phyloP scores from a whole-genome alignment of 2,113 vertebrate genomes.

The Lonchura striata region DNA sequence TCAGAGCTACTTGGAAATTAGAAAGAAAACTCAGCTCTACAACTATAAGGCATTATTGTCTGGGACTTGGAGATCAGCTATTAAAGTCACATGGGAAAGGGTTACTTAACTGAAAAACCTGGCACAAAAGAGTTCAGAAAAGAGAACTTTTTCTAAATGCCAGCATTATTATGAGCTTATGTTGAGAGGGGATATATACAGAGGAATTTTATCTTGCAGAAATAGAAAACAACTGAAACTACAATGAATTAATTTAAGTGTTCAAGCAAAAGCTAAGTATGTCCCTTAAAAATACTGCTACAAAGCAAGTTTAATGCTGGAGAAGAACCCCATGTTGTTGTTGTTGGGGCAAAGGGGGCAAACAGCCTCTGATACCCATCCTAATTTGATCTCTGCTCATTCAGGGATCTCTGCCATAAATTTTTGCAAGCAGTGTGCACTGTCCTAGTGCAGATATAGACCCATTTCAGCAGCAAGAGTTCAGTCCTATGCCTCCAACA shows the following conservation, averaged over 20 bases:
- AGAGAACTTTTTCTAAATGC: neutral
- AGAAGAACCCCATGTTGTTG: neutral
- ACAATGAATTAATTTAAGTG: neutral
- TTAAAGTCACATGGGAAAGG: slow-evolving; percentile 1
- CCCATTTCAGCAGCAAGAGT: neutral
- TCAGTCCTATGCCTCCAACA: neutral
- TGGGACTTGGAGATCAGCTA: neutral
- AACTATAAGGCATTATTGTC: neutral
- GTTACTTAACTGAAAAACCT: neutral
- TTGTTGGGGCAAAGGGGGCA: fast-evolving
- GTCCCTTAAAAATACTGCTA: neutral
- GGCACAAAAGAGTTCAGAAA: neutral
- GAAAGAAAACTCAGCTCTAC: neutral
- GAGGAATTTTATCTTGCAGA: neutral
- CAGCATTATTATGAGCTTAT: slow-evolving; percentile 18
- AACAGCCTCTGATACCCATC: neutral
- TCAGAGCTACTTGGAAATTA: neutral
- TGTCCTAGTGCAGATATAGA: neutral
- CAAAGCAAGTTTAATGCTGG: neutral
- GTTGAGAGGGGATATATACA: neutral
- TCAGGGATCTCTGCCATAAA: neutral
- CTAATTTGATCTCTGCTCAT: too few relatives aligned
- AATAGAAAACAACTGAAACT: neutral
- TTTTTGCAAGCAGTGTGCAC: neutral
- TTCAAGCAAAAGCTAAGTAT: neutral